phyloP scores from a whole-genome alignment of 2,113 vertebrate genomes.

The Ameiurus melas region DNA sequence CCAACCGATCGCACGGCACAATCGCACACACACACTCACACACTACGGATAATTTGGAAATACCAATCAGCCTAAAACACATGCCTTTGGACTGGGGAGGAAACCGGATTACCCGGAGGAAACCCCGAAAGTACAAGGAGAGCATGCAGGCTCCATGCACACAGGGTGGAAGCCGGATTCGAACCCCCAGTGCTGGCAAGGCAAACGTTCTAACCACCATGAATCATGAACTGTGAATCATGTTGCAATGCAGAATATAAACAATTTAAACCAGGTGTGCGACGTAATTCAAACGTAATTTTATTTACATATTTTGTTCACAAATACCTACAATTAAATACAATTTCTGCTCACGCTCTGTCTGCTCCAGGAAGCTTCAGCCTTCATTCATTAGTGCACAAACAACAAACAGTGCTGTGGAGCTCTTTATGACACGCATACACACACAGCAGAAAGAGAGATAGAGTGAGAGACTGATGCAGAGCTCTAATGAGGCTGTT shows the following conservation, averaged over 20 bases:
- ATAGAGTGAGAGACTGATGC: slow-evolving; percentile 4
- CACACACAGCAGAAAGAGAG: slow-evolving; percentile 8
- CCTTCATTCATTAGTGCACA: slow-evolving; percentile 37
- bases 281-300: neutral
- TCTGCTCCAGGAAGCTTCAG: slow-evolving; percentile 9
- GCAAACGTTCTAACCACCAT: too few relatives aligned
- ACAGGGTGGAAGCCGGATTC: too few relatives aligned
- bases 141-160: too few relatives aligned
- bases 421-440: slow-evolving; percentile 56
- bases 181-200: too few relatives aligned
- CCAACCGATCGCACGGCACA: too few relatives aligned
- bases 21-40: too few relatives aligned
- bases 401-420: slow-evolving; percentile 36
- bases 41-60: too few relatives aligned
- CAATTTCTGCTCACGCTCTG: slow-evolving; percentile 16
- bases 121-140: too few relatives aligned
- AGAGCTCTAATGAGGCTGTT: slow-evolving; percentile 44
- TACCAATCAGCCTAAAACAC: too few relatives aligned
- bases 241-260: neutral
- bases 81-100: too few relatives aligned
- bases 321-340: neutral
- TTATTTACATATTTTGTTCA: slow-evolving; percentile 36
- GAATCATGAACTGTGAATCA: too few relatives aligned
- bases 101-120: too few relatives aligned
- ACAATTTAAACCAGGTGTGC: neutral